phyloP scores from a whole-genome alignment of 2,113 vertebrate genomes.

The Cynopterus brachyotis region DNA sequence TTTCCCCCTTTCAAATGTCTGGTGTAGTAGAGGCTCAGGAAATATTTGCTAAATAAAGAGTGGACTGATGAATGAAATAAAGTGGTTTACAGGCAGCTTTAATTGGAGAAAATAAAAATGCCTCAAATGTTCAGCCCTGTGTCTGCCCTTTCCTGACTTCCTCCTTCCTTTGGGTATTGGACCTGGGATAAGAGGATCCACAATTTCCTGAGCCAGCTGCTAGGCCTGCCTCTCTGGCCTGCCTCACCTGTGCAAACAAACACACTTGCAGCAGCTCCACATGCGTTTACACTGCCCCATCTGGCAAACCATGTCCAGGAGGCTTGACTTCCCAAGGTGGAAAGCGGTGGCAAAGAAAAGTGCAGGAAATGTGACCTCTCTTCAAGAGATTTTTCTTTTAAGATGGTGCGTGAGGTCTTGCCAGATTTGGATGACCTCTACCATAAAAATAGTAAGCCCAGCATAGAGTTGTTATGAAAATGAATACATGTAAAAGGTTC shows the following conservation, averaged over 20 bases:
- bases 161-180: background rate
- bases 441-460: slow-evolving; percentile 34
- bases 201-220: background rate
- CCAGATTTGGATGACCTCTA: slow-evolving; percentile 39
- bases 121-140: background rate
- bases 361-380: background rate
- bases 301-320: background rate
- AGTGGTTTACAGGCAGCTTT: background rate
- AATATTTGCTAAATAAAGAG: slow-evolving; percentile 6
- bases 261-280: background rate
- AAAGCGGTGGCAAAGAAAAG: background rate
- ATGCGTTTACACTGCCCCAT: background rate
- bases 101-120: background rate
- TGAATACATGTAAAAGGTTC: background rate
- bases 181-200: background rate
- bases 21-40: background rate
- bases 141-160: background rate
- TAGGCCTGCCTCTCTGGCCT: background rate
- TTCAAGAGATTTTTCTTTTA: slow-evolving; percentile 50
- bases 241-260: slow-evolving; percentile 31
- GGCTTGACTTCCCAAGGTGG: background rate
- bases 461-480: background rate
- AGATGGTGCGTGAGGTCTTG: slow-evolving; percentile 15
- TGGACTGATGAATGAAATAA: background rate
- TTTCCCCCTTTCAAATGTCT: background rate